A percentile compares a stretch with the other conserved stretches of the same genome.
Conservation (phyloP, 2,797 vertebrate genomes). For the Sebastes kiyomatsui region DNA sequence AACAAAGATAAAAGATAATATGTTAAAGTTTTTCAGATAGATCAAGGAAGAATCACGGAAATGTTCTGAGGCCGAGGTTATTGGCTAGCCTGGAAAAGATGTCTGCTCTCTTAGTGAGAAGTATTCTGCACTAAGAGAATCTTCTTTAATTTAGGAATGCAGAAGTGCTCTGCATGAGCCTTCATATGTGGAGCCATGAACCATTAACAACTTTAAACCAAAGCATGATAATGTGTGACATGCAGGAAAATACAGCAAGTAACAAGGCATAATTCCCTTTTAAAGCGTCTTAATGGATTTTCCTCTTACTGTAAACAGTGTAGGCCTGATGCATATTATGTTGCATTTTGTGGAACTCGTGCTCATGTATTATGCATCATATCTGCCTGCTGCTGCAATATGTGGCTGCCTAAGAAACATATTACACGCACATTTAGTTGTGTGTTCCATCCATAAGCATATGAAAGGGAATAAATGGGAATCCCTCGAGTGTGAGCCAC, state of each 20-base stretch:
- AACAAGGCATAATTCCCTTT: neutral
- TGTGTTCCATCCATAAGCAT: neutral
- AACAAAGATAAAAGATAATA: no score
- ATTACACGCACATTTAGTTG: slow-evolving; percentile 6
- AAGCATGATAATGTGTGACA: slow-evolving; percentile 1
- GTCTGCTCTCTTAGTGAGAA: neutral
- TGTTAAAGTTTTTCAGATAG: no score
- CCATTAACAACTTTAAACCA: neutral
- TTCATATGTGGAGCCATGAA: neutral
- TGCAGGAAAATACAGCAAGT: neutral
- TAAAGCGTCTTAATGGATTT: slow-evolving; percentile 3
- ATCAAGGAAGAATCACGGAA: no score
- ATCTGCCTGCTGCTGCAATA: neutral
- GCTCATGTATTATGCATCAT: slow-evolving; percentile 26
- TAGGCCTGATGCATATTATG: slow-evolving; percentile 4
- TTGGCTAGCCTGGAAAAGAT: no score
- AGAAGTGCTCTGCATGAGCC: neutral
- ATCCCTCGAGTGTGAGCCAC: neutral
- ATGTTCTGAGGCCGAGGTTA: no score
- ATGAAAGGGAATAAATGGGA: slow-evolving; percentile 8
- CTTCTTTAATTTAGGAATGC: neutral
- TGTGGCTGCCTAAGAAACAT: neutral
- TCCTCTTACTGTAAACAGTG: slow-evolving; percentile 10
- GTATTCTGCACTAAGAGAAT: neutral
- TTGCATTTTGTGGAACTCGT: slow-evolving; percentile 1